Evolutionary conservation across 2,888 invertebrate genomes (phyloP).

Genomic region (Celastrina argiolus): DNA sequence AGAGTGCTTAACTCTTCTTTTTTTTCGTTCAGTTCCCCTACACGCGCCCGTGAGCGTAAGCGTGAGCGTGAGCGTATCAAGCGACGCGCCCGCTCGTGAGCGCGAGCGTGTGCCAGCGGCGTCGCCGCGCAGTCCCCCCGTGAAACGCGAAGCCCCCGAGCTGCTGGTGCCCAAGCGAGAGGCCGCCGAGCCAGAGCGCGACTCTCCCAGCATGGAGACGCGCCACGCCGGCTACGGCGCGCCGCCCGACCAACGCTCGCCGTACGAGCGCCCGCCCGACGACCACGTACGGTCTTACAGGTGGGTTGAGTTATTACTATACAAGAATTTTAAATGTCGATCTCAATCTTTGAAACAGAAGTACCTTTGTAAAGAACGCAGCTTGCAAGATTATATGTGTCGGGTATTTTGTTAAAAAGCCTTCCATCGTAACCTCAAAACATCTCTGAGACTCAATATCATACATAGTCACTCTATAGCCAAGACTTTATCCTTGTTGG

Average conservation of each 20-base stretch:
- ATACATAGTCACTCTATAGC: not conserved
- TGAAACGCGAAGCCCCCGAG: slow-evolving; percentile 70
- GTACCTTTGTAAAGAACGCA: too few relatives aligned
- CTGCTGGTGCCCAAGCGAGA: slow-evolving; percentile 84
- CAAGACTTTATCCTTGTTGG: slow-evolving; percentile 15
- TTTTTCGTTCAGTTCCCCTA: slow-evolving; percentile 37
- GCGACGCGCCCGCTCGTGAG: slow-evolving; percentile 40
- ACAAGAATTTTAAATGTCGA: too few relatives aligned
- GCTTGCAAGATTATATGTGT: too few relatives aligned
- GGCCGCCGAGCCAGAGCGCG: slow-evolving; percentile 80
- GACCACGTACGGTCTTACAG: slow-evolving; percentile 79
- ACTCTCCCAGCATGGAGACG: slow-evolving; percentile 86
- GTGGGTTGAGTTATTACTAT: slow-evolving; percentile 37
- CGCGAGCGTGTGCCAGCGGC: slow-evolving; percentile 41
- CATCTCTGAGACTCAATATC: too few relatives aligned
- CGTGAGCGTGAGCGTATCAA: slow-evolving; percentile 36
- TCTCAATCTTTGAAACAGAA: too few relatives aligned
- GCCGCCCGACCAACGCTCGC: slow-evolving; percentile 81
- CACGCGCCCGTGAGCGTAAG: slow-evolving; percentile 43
- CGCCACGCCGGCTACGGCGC: slow-evolving; percentile 81
- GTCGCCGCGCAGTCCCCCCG: slow-evolving; percentile 64
- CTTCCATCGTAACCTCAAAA: too few relatives aligned
- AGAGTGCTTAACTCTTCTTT: not conserved
- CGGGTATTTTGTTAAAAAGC: too few relatives aligned
- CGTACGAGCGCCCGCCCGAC: slow-evolving; percentile 83